Evolutionary conservation across 2,797 vertebrate species (phyloP).

Genomic region (Gymnothorax javanicus): DNA sequence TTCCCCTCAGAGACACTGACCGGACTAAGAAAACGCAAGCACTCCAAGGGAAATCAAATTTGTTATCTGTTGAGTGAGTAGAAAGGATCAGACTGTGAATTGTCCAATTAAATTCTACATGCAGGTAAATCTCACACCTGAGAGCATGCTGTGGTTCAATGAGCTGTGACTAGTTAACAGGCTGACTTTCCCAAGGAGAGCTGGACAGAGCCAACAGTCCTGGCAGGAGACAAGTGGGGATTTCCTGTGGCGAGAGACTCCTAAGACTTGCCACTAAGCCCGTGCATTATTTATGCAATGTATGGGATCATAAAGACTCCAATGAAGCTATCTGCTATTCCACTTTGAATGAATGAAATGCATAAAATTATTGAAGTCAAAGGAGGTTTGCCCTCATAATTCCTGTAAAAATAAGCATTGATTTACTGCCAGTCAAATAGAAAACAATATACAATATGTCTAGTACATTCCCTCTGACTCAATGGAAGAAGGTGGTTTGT

Average conservation of each 20-base stretch:
- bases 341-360: background rate
- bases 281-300: background rate
- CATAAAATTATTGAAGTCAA: background rate
- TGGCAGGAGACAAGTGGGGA: background rate
- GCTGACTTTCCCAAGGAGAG: background rate
- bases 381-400: background rate
- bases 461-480: background rate
- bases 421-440: background rate
- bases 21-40: background rate
- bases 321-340: background rate
- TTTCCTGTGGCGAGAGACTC: constrained; percentile 4
- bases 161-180: background rate
- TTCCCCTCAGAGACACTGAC: background rate
- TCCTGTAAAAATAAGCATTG: background rate
- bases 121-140: background rate
- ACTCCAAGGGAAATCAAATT: background rate
- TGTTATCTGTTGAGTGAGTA: background rate
- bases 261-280: background rate
- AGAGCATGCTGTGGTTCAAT: background rate
- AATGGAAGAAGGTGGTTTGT: background rate
- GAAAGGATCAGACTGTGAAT: background rate
- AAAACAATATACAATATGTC: too few relatives aligned
- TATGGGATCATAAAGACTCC: background rate
- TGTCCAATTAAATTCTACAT: background rate
- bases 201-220: background rate